Base-by-base conservation (phyloP, 2,888 invertebrate genomes). In the Acronicta psi region DNA sequence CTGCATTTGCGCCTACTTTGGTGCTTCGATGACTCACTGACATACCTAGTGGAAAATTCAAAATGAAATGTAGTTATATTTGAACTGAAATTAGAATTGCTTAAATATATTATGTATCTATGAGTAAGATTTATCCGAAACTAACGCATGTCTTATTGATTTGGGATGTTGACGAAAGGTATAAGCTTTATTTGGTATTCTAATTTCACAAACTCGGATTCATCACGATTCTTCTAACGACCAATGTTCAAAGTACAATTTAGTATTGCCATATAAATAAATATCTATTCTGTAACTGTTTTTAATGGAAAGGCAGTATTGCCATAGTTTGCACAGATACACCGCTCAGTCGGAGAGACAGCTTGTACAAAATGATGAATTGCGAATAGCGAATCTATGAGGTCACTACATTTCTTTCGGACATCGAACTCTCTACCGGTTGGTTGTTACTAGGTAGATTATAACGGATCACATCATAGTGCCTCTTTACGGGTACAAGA, bases 321-420 rank as follows among this genome's bases (percentile, higher is more conserved):
- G 69, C 62, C 69, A 73, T 74, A 64, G 69, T 64, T 72, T 67
- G 72, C 68, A 77, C 71, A 72, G 79, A 79, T 76, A 78, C 74
- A 51, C 73, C 66, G 69, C 29, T 38, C 46, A 52, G 63, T 70
- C 62, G 82, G 81, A 84, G 85, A 83, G 85, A 81, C 83, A 83
- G 85, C 79, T 75, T 79, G 81, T 81, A 82, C 83, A 81, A 87
- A 87, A 92, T 89, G 89, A 92, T 91, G 89, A 91, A 93, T 91
- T 86, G 91, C 88, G 83, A 90, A 86, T 88, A 76, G 85, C 85
- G 77, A 91, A 90, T 91, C 86, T 84, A 88, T 89, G 90, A 89
- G 90, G 87, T 92, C 88, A 87, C 83, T 84, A 88, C 90, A 91
- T 91, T 91, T 87, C 84, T 68, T 68, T 83, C 89, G 92, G 93